A percentile compares a stretch with the other conserved stretches of the same genome.
These are phyloP conservation scores for Sebastiscus albofasciatus DNA, from an alignment of 2,797 vertebrate genomes.

Conservation along the genomic window DNA sequence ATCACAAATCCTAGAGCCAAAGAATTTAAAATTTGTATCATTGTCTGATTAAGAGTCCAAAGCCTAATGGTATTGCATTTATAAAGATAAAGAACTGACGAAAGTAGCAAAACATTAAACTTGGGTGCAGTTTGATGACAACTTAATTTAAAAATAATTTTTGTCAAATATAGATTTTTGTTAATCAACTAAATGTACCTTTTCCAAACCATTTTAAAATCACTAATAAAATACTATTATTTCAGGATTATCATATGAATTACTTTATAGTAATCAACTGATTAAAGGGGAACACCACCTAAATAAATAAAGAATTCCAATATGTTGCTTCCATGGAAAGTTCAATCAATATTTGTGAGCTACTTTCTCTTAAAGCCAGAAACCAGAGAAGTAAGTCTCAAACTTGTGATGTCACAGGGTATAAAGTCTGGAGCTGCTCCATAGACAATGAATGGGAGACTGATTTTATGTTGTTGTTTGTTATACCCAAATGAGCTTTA, in stretches of 20 bases:
- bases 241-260: neutral
- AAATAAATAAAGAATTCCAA: neutral
- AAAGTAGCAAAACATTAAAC: neutral
- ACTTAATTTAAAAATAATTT: neutral
- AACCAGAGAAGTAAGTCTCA: too few species aligned
- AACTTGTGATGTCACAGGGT: neutral
- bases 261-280: neutral
- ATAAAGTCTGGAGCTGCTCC: neutral
- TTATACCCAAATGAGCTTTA: neutral
- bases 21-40: neutral
- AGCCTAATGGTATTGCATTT: neutral
- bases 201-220: neutral
- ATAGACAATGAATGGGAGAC: neutral
- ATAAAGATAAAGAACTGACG: neutral
- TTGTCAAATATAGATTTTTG: neutral
- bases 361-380: too few species aligned
- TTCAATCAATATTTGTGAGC: too few species aligned
- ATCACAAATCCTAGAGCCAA: neutral
- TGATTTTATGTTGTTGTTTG: neutral
- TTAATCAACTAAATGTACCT: neutral
- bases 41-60: neutral
- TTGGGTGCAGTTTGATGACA: neutral
- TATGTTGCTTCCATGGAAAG: neutral
- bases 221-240: neutral
- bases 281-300: neutral